These are phyloP conservation scores for Ancistrus triradiatus DNA, from an alignment of 2,113 vertebrate species.

Conservation along the genomic window DNA sequence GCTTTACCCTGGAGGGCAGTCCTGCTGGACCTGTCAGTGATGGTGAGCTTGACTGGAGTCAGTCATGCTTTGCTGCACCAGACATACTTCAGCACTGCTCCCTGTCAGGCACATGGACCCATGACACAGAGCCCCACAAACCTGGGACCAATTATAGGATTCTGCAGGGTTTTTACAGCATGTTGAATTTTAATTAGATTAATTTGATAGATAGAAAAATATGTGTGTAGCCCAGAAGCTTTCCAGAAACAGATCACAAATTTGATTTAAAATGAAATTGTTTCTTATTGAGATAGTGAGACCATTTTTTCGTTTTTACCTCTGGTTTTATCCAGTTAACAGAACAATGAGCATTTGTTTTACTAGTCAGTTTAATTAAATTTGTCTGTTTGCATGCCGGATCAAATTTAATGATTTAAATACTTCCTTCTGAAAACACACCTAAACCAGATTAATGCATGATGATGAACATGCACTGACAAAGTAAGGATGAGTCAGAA, in stretches of 20 bases:
- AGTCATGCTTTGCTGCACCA: neutral
- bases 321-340: constrained; percentile 17
- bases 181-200: too few species aligned
- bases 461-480: constrained; percentile 3
- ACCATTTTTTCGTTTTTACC: neutral
- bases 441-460: constrained; percentile 14
- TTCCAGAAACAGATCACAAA: neutral
- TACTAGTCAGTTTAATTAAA: constrained; percentile 15
- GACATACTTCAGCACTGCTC: constrained; percentile 19
- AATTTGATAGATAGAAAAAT: too few species aligned
- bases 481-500: too few species aligned
- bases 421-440: constrained; percentile 18
- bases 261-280: neutral
- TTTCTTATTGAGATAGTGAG: too few species aligned
- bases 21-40: too few species aligned
- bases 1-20: neutral
- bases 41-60: constrained; percentile 17
- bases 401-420: constrained; percentile 30
- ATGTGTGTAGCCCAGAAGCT: too few species aligned
- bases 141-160: too few species aligned
- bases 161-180: too few species aligned
- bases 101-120: constrained; percentile 2
- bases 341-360: constrained; percentile 17
- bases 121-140: neutral
- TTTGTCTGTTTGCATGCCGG: constrained; percentile 12